Conservation (phyloP, 2,888 invertebrate species). For the Caenorhabditis auriculariae region DNA sequence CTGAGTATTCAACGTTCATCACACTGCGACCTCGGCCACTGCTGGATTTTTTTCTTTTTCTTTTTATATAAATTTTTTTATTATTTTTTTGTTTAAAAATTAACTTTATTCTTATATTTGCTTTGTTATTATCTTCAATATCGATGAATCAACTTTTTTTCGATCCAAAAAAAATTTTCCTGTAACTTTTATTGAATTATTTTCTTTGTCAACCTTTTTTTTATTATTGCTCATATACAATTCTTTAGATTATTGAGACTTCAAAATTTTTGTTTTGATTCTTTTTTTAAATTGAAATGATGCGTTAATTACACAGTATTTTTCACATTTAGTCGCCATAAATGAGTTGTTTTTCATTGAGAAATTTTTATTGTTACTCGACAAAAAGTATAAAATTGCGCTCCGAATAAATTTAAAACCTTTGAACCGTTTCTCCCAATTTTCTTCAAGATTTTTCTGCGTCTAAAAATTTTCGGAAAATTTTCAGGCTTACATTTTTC, state of each 20-base stretch:
- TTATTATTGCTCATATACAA: neutral
- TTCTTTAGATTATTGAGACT: neutral
- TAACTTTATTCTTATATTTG: neutral
- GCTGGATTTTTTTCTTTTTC: conserved; percentile 10
- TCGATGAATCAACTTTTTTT: too few species aligned
- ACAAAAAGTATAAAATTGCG: too few species aligned
- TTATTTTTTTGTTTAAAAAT: neutral
- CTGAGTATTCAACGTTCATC: conserved; percentile 29
- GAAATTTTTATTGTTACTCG: too few species aligned
- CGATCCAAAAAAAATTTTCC: too few species aligned
- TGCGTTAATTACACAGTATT: neutral
- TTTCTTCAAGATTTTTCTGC: too few species aligned
- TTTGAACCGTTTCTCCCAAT: too few species aligned
- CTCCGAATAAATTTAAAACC: too few species aligned
- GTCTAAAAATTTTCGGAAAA: too few species aligned
- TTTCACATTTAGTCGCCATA: neutral
- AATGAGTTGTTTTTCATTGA: neutral
- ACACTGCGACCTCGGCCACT: neutral
- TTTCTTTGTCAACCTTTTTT: neutral
- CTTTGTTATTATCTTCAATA: too few species aligned
- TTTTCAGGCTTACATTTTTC: too few species aligned
- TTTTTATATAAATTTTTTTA: conserved; percentile 1
- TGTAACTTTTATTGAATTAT: neutral
- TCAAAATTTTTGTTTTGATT: neutral
- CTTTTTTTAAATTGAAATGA: neutral